Base-by-base conservation (phyloP, 2,113 vertebrate genomes). In the Strix uralensis region DNA sequence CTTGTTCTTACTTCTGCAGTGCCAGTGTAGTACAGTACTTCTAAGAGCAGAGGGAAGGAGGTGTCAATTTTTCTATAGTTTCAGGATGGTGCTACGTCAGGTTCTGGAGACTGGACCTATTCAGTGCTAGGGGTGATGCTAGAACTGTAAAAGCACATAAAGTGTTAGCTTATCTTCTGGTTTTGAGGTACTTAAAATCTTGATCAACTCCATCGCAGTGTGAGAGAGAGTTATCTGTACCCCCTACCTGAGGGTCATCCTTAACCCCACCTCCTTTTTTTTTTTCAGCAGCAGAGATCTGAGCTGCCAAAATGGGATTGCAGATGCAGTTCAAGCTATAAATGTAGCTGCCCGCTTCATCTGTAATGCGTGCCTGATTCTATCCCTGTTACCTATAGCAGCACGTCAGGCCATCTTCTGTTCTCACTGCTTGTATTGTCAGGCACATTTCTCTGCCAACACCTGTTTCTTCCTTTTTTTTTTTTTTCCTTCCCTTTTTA, bases 1-100 rank as follows among this genome's bases (percentile, higher is more conserved):
- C 81, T 52, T 80, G 75, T 91, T 86, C 90, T 92, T 88, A 20
- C 71, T 73, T 90, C 7, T 83, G 74, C 85, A 71, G 82, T 95
- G 88, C 79, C 44, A 32, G 8, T 73, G 72, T 42, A 46, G 40
- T 77, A 47, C 51, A 23, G 62, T 9, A 5, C 67, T 86, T 94
- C 4, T 15, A 21, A 86, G 67, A 81, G 83, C 61, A 63, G 54
- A 51, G 2, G 14, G 71, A 57, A 88, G 67, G 75, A 83, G 44
- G 40, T 88, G 49, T 49, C 72, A 49, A 0, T 15, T 78, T 58
- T 73, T 66, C 55, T 46, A 0, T 29, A 19, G 34, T 58, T 95
- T 52, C 27, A 65, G 61, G 47, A 11, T 47, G 47, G 26, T 77
- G 51, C 65, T 75, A 6, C 4, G 3, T 63, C 49, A 59, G 4